Percentiles rank a stretch among this genome's conserved stretches.
These are phyloP conservation scores for Chironomus tepperi DNA, from an alignment of 1,140 invertebrate species.

Conservation along the genomic window DNA sequence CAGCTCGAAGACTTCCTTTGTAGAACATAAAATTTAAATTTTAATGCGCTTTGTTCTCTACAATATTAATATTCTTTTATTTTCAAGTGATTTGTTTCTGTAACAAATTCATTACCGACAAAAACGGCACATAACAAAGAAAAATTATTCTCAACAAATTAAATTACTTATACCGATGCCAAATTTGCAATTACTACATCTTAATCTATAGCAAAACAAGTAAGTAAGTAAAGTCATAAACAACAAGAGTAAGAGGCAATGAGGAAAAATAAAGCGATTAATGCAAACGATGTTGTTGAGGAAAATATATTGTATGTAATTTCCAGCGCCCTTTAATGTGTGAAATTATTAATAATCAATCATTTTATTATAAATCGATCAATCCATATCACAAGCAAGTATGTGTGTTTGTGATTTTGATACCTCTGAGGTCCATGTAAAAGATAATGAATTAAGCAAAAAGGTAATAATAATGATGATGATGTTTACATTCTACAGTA, in stretches of 20 bases:
- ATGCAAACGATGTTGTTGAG: not conserved
- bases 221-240: not conserved
- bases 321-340: conserved; percentile 21
- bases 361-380: conserved; percentile 20
- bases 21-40: no score
- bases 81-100: not conserved
- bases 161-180: no score
- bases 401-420: not conserved
- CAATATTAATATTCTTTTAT: not conserved
- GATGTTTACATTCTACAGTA: not conserved
- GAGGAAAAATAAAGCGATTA: not conserved
- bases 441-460: conserved; percentile 1
- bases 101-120: not conserved
- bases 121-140: not conserved
- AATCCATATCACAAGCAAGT: not conserved
- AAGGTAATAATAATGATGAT: conserved; percentile 13
- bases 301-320: not conserved
- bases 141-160: not conserved
- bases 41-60: no score
- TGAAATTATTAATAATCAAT: conserved; percentile 24
- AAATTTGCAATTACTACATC: no score
- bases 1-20: no score
- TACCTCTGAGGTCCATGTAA: not conserved
- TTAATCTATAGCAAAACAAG: no score
- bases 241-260: not conserved